A percentile compares a stretch with the other conserved stretches of the same genome.
Conservation (phyloP, 2,888 invertebrate genomes). For the Diaphora mendica region DNA sequence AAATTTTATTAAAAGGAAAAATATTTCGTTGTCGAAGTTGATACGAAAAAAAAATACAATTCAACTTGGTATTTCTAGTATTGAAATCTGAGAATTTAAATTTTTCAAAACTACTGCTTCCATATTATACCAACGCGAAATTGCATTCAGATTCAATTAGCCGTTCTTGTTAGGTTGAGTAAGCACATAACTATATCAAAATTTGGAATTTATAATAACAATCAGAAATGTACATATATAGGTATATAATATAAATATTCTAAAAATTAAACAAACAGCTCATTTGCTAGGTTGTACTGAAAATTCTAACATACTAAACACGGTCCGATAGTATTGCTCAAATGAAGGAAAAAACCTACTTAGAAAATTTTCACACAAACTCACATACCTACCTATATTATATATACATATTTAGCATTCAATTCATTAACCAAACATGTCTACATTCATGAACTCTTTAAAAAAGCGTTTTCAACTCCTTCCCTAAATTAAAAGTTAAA, state of each 20-base stretch:
- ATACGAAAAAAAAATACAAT: too few species aligned
- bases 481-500: constrained; percentile 49
- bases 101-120: background rate
- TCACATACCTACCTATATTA: background rate
- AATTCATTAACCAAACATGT: background rate
- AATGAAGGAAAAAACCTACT: constrained; percentile 1
- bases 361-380: constrained; percentile 2
- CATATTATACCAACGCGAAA: background rate
- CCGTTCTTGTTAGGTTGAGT: background rate
- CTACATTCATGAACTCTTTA: constrained; percentile 4
- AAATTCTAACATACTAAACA: background rate
- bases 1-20: too few species aligned
- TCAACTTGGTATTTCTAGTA: background rate
- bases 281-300: constrained; percentile 8
- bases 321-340: background rate
- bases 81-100: background rate
- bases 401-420: background rate
- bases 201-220: background rate
- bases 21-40: background rate
- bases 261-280: constrained; percentile 14
- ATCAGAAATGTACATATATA: background rate
- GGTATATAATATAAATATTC: too few species aligned
- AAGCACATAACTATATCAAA: background rate
- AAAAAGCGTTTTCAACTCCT: constrained; percentile 26
- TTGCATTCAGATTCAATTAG: background rate